Conservation (phyloP, 2,113 vertebrate species). For the Synodontis membranacea region DNA sequence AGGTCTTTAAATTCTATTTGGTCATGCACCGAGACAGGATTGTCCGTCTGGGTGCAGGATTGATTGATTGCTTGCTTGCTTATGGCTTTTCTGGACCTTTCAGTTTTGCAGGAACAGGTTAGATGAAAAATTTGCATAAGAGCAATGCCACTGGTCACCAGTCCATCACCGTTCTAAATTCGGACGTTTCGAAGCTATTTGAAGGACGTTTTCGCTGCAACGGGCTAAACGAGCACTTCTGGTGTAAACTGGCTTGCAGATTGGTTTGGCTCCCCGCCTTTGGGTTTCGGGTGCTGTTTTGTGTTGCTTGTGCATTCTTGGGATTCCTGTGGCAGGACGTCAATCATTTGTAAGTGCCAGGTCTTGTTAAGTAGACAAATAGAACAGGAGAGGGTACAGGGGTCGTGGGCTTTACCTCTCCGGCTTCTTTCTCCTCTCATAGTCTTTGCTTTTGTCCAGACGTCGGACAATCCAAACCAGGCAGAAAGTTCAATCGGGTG, state of each 20-base stretch:
- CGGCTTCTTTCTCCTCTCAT: not conserved
- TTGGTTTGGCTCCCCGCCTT: conserved; percentile 12
- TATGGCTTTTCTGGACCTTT: not conserved
- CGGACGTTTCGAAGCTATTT: conserved; percentile 3
- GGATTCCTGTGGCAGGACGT: conserved; percentile 60
- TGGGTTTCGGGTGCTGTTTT: conserved; percentile 35
- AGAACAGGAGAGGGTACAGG: not conserved
- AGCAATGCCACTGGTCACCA: not conserved
- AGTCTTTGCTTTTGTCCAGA: conserved; percentile 27
- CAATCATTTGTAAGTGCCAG: conserved; percentile 42
- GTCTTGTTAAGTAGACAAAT: conserved; percentile 36
- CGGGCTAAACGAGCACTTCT: conserved; percentile 11
- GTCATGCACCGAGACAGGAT: not conserved
- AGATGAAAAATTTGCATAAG: not conserved
- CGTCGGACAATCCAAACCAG: not conserved
- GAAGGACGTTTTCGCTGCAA: conserved; percentile 13
- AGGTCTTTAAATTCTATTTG: not conserved
- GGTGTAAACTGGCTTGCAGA: conserved; percentile 12
- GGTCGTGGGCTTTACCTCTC: not conserved
- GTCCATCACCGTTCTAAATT: conserved; percentile 7
- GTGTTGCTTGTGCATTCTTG: conserved; percentile 51
- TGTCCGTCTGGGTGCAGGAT: no score
- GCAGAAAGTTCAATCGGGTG: not conserved
- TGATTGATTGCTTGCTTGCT: not conserved
- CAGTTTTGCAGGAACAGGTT: not conserved